A percentile compares a stretch with the other conserved stretches of the same genome.
Conservation (phyloP, 2,797 vertebrate species). For the Pteropus rufus region DNA sequence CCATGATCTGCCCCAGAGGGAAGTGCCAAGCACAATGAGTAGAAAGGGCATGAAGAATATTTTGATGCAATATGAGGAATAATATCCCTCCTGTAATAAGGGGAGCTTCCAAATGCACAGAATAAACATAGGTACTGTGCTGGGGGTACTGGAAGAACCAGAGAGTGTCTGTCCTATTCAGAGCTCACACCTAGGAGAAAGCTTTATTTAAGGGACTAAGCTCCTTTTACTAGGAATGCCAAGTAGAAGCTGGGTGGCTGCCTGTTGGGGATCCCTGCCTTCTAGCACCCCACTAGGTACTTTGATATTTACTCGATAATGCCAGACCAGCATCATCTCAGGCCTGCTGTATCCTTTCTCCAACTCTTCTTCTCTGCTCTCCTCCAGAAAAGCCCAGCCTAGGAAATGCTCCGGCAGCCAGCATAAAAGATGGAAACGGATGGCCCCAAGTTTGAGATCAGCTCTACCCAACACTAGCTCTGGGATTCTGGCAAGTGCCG, state of each 20-base stretch:
- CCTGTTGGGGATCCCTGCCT: background rate
- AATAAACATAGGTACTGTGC: background rate
- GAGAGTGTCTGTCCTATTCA: background rate
- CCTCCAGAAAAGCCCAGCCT: background rate
- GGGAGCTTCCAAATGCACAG: background rate
- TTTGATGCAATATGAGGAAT: background rate
- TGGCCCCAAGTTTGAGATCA: background rate
- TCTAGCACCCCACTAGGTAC: background rate
- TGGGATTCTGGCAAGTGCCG: background rate
- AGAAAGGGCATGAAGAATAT: background rate
- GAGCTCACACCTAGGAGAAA: background rate
- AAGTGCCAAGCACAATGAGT: background rate
- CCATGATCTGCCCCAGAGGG: background rate
- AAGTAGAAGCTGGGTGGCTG: background rate
- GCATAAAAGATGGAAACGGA: background rate
- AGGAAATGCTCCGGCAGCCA: background rate
- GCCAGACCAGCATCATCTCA: background rate
- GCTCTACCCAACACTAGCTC: background rate
- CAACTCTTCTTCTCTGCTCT: background rate
- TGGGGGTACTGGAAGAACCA: background rate
- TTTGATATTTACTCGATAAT: background rate
- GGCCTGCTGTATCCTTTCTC: background rate
- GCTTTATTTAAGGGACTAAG: background rate
- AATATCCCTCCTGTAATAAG: background rate
- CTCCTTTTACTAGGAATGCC: background rate